Evolutionary conservation across 2,888 invertebrate species (phyloP), one percentile per base, ranked within the genome.

Genomic region (Plagodis dolabraria): DNA sequence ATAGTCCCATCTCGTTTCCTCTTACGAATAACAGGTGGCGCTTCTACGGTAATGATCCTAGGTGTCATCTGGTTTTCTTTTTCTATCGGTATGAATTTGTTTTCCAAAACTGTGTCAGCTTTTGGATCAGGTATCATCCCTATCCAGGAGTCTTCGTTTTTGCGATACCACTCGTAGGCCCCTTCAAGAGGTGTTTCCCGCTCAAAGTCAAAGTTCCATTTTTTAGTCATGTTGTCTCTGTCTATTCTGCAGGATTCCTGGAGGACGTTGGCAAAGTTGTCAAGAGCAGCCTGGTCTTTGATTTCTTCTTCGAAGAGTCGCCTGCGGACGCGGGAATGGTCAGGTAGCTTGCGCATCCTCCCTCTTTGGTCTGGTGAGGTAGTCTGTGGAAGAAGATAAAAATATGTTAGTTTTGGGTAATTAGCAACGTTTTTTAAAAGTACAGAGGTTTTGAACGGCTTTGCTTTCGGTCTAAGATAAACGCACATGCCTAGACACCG

Each of bases 181-280:
- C 94, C 94, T 50, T 77, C 72, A 40, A 86, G 55, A 5, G 87
- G 79, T 0, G 79, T 70, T 60, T 93, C 94, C 0, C 90, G 92
- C 58, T 80, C 82, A 54, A 94, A 93, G 75, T 95, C 94, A 49
- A 94, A 95, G 69, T 94, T 94, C 90, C 93, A 95, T 63, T 86
- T 89, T 11, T 77, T 69, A 42, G 75, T 83, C 8, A 87, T 90
- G 70, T 86, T 77, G 6, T 72, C 61, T 5, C 59, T 65, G 0
- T 85, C 82, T 11, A 60, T 71, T 0, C 63, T 65, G 9, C 72
- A 61, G 0, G 74, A 66, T 62, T 89, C 89, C 70, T 83, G 80
- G 9, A 84, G 69, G 6, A 69, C 65, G 49, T 89, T 89, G 0
- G 77, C 59, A 33, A 77, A 75, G 65, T 87, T 86, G 43, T 87